Conservation (phyloP, 2,888 invertebrate genomes). For the Rhamnusium bicolor region DNA sequence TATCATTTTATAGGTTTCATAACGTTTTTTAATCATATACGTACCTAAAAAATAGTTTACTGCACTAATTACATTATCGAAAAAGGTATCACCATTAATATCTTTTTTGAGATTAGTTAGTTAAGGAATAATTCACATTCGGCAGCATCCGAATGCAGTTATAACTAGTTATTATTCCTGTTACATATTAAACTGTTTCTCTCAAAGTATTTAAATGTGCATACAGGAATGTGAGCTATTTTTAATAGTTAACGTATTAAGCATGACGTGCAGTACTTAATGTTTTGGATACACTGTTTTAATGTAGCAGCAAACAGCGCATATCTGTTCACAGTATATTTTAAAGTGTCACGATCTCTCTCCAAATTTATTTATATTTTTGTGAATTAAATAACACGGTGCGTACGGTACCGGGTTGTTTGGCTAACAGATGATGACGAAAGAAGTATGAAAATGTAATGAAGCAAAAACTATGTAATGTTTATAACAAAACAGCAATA, state of each 20-base stretch:
- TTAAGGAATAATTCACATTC: too few relatives aligned
- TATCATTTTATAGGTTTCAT: too few relatives aligned
- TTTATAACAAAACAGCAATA: slow-evolving; percentile 32
- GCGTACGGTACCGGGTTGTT: slow-evolving; percentile 59
- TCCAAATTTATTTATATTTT: slow-evolving; percentile 65
- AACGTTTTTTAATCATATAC: too few relatives aligned
- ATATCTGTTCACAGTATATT: slow-evolving; percentile 66
- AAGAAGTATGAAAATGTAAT: slow-evolving; percentile 60
- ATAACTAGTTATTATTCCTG: neutral
- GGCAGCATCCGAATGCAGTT: too few relatives aligned
- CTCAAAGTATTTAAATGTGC: neutral
- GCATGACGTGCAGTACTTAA: slow-evolving; percentile 8
- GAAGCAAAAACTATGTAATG: slow-evolving; percentile 30
- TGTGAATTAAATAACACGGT: slow-evolving; percentile 60
- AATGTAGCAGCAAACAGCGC: slow-evolving; percentile 57
- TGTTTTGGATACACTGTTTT: slow-evolving; percentile 50
- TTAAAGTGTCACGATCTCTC: slow-evolving; percentile 64
- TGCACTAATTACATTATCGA: too few relatives aligned
- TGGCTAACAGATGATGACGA: slow-evolving; percentile 54
- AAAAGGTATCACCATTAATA: too few relatives aligned
- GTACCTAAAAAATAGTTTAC: too few relatives aligned
- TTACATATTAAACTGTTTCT: neutral
- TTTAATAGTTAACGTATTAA: neutral
- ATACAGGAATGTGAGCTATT: neutral
- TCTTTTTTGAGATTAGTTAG: too few relatives aligned